Percentiles rank a stretch among this genome's conserved stretches.
These are phyloP conservation scores for Machimus atricapillus DNA, from an alignment of 2,888 invertebrate species.

Conservation along the genomic window DNA sequence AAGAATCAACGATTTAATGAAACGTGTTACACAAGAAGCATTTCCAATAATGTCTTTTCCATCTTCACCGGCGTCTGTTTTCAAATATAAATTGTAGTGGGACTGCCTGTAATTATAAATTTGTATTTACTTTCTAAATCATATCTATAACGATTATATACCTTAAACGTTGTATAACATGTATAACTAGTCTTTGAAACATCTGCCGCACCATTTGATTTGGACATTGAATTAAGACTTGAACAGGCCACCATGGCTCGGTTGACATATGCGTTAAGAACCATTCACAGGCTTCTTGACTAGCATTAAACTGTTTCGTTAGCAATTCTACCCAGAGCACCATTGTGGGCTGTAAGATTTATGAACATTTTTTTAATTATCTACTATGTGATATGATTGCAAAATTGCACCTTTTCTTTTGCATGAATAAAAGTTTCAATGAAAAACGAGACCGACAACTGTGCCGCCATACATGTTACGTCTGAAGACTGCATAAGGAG, in stretches of 20 bases:
- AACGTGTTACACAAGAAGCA: conserved; percentile 89
- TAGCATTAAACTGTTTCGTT: conserved; percentile 93
- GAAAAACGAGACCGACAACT: conserved; percentile 91
- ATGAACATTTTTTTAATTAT: background rate
- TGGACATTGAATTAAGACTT: conserved; percentile 93
- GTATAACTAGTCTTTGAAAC: conserved; percentile 94
- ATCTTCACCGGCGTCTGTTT: conserved; percentile 64
- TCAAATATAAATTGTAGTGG: conserved; percentile 70
- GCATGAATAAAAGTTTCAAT: conserved; percentile 97
- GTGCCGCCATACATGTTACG: conserved; percentile 83
- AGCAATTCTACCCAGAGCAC: conserved; percentile 95
- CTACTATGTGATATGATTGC: background rate
- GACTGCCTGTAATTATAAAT: conserved; percentile 61
- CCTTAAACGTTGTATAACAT: conserved; percentile 90
- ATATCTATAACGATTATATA: conserved; percentile 53
- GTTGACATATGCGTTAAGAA: conserved; percentile 92
- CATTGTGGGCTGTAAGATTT: conserved; percentile 79
- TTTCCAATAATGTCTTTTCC: conserved; percentile 68
- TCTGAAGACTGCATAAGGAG: conserved; percentile 76
- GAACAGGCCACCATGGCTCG: conserved; percentile 95
- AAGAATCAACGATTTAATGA: conserved; percentile 86
- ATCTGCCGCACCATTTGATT: conserved; percentile 97
- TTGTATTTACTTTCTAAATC: background rate
- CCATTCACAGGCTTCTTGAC: conserved; percentile 89
- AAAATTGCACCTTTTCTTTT: conserved; percentile 80